A percentile compares a stretch with the other conserved stretches of the same genome.
Evolutionary conservation across 2,888 invertebrate species (phyloP).

Genomic region (Heliconius ismenius): DNA sequence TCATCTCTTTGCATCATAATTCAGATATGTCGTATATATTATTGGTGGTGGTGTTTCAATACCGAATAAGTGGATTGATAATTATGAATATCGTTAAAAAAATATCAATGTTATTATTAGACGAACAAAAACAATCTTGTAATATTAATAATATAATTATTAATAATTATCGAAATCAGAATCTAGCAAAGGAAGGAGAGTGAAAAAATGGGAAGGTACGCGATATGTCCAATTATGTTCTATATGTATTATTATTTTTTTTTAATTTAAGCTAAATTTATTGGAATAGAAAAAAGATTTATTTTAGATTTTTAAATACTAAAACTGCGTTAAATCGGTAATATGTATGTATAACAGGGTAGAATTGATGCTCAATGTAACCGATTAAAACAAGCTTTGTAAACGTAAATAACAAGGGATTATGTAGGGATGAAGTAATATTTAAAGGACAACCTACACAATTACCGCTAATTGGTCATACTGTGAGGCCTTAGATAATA

Average conservation of each 20-base stretch:
- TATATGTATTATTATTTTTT: too few relatives aligned
- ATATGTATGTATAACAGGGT: neutral
- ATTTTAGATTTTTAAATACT: neutral
- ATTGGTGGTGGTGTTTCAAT: neutral
- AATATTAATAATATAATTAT: too few relatives aligned
- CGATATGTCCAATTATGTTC: too few relatives aligned
- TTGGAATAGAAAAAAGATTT: too few relatives aligned
- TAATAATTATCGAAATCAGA: too few relatives aligned
- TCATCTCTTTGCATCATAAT: slow-evolving; percentile 32
- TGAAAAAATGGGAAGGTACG: too few relatives aligned
- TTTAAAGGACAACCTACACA: slow-evolving; percentile 39
- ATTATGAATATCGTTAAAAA: neutral
- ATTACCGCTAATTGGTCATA: slow-evolving; percentile 41
- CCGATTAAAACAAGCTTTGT: slow-evolving; percentile 25
- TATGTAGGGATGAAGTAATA: slow-evolving; percentile 29
- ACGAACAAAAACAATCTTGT: neutral
- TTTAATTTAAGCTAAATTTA: too few relatives aligned
- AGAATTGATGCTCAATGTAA: slow-evolving; percentile 21
- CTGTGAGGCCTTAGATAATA: slow-evolving; percentile 35
- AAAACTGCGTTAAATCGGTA: neutral
- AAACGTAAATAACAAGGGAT: slow-evolving; percentile 33
- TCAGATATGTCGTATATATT: slow-evolving; percentile 24
- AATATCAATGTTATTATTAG: neutral
- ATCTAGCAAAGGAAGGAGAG: too few relatives aligned
- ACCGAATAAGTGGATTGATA: neutral